Evolutionary conservation across 2,888 invertebrate species (phyloP), one percentile per base, ranked within the genome.

Genomic region (Polydrusus tereticollis): DNA sequence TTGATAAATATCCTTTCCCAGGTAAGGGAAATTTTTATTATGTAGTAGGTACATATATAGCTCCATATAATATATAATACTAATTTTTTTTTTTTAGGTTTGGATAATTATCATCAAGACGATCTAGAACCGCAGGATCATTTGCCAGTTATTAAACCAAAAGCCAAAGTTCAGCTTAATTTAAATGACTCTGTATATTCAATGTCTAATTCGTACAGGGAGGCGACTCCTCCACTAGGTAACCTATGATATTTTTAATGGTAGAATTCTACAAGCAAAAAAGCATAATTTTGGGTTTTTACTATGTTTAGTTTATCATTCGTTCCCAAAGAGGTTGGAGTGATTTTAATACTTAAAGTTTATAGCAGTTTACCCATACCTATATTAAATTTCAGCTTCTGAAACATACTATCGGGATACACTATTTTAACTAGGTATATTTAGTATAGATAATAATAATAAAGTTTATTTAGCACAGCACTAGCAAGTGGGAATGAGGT

Each of bases 1-100:
- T 97, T 65, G 94, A 94, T 79, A 93, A 93, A 80, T 94, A 94
- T 82, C 92, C 92, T 76, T 94, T 94, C 81, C 94, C 94, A 64
- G 72, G 69, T 74, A 59, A 23, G 6, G 10, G n/a, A n/a, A 21
- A 5, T 2, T 4, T 20, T 12, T 47, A 16, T 20, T 5, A 43
- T 45, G 20, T 45, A 5, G 16, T 2, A 20, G 2, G 12, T 21
- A 2, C 20, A 50, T 2, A 21, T 21, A 21, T 10, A 18, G 18
- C 8, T 10, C 18, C 4, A 18, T 10, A 1, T 47, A 16, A 14
- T 4, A 47, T 47, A 8, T 47, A 10, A 5, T 21, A 23, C 16
- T 33, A 57, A 16, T 21, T 16, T 1, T 60, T 60, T 21, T 43
- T 26, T 60, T 41, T 23, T 29, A 38, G 89, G 92, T 23, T 86